These are phyloP conservation scores for Chelonoidis abingdonii DNA, from an alignment of 2,113 vertebrate species.

Conservation along the genomic window DNA sequence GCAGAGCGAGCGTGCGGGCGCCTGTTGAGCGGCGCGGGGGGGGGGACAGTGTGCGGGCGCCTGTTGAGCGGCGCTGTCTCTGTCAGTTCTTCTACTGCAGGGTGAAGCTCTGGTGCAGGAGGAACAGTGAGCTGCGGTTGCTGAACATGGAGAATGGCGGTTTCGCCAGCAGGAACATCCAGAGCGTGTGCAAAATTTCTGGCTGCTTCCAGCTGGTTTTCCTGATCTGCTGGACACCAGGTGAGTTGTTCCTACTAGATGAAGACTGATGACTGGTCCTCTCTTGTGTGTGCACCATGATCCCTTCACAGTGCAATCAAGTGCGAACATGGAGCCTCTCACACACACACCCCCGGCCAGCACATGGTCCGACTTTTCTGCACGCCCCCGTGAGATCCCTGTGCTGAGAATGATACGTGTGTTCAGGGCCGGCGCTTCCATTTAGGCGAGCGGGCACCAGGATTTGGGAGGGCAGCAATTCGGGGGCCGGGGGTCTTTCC, in stretches of 20 bases:
- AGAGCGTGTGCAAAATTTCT: slow-evolving; percentile 45
- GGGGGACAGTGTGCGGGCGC: too few species aligned
- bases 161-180: slow-evolving; percentile 55
- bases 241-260: slow-evolving; percentile 14
- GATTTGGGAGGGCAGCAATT: too few species aligned
- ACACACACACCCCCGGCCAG: not conserved
- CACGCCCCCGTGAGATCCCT: not conserved
- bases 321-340: not conserved
- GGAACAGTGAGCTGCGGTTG: slow-evolving; percentile 40
- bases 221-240: slow-evolving; percentile 85
- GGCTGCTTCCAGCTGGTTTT: slow-evolving; percentile 80
- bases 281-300: not conserved
- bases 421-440: too few species aligned
- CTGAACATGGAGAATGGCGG: slow-evolving; percentile 66
- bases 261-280: not conserved
- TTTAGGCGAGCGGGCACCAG: too few species aligned
- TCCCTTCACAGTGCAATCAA: not conserved
- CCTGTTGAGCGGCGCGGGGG: too few species aligned
- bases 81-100: slow-evolving; percentile 80
- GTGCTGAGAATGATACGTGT: not conserved
- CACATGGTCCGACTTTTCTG: not conserved
- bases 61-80: not conserved
- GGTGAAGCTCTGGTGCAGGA: slow-evolving; percentile 73
- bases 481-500: too few species aligned
- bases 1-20: too few species aligned